A percentile compares a stretch with the other conserved stretches of the same genome.
Evolutionary conservation across 2,888 invertebrate species (phyloP).

Genomic region (Latrodectus elegans): DNA sequence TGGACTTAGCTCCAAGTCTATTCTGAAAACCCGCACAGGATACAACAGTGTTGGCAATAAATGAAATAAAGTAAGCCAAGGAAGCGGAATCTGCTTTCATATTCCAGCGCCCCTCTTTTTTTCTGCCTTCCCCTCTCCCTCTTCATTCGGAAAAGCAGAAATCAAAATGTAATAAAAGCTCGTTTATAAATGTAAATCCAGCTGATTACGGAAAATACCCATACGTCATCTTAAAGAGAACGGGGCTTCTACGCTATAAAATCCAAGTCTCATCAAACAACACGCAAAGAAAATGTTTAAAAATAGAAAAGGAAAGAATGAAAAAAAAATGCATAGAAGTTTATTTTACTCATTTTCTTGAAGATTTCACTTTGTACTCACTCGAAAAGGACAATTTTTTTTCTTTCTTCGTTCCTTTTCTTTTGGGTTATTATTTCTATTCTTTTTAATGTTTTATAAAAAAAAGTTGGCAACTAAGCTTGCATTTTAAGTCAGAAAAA

Average conservation of each 20-base stretch:
- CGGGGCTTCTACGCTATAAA: constrained; percentile 25
- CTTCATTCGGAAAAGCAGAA: constrained; percentile 2
- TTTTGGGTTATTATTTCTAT: constrained; percentile 45
- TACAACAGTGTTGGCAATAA: constrained; percentile 15
- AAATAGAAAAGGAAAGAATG: constrained; percentile 22
- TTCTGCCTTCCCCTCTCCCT: neutral
- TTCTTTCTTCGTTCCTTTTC: neutral
- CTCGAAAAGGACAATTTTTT: constrained; percentile 25
- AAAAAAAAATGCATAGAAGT: constrained; percentile 19
- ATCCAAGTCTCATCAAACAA: constrained; percentile 47
- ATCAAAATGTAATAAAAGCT: constrained; percentile 58
- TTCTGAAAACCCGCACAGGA: neutral
- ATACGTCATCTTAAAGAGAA: constrained; percentile 43
- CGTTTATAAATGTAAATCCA: constrained; percentile 56
- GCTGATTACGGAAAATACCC: constrained; percentile 58
- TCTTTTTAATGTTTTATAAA: constrained; percentile 40
- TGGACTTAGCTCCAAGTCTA: constrained; percentile 18
- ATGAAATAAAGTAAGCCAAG: constrained; percentile 30
- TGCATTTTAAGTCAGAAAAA: constrained; percentile 17
- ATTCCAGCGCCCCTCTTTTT: constrained; percentile 3
- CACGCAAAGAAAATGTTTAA: constrained; percentile 44
- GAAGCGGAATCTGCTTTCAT: constrained; percentile 11
- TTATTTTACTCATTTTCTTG: constrained; percentile 39
- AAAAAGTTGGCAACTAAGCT: constrained; percentile 43
- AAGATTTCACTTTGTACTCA: constrained; percentile 51